phyloP scores from a whole-genome alignment of 2,797 vertebrate species.

The Sebastes vulpes region DNA sequence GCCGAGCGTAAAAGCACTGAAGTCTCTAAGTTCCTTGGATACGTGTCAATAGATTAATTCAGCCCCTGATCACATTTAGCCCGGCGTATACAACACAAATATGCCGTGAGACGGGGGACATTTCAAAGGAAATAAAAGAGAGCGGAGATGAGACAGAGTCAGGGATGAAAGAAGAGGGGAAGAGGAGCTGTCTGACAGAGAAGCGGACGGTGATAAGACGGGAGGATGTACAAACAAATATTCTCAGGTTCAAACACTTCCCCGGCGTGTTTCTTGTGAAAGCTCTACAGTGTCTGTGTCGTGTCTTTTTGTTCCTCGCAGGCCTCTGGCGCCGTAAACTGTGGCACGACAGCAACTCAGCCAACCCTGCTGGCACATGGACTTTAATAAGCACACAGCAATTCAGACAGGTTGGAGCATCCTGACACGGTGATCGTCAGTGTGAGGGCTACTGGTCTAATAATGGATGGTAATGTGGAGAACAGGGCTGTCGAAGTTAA shows the following conservation, averaged over 20 bases:
- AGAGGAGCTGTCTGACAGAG: not conserved
- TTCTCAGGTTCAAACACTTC: not conserved
- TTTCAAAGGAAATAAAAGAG: conserved; percentile 6
- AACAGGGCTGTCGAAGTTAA: not conserved
- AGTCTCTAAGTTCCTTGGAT: not conserved
- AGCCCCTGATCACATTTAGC: conserved; percentile 35
- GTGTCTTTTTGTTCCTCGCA: not conserved
- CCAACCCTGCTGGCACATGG: not conserved
- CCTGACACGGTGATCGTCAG: not conserved
- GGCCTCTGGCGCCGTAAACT: not conserved
- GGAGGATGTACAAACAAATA: not conserved
- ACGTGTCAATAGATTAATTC: conserved; percentile 6
- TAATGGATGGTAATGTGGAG: not conserved
- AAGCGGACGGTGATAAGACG: not conserved
- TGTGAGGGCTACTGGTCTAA: not conserved
- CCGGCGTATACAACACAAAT: not conserved
- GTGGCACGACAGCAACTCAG: not conserved
- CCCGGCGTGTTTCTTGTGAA: not conserved
- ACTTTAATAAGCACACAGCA: not conserved
- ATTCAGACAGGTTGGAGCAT: not conserved
- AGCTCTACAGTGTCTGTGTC: not conserved
- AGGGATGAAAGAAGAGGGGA: not conserved
- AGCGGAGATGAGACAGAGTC: not conserved
- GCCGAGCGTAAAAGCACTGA: not conserved
- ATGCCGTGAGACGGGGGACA: conserved; percentile 4